Percentiles rank a stretch among this genome's conserved stretches.
Conservation (phyloP, 2,797 vertebrate genomes). For the Tapirus indicus region DNA sequence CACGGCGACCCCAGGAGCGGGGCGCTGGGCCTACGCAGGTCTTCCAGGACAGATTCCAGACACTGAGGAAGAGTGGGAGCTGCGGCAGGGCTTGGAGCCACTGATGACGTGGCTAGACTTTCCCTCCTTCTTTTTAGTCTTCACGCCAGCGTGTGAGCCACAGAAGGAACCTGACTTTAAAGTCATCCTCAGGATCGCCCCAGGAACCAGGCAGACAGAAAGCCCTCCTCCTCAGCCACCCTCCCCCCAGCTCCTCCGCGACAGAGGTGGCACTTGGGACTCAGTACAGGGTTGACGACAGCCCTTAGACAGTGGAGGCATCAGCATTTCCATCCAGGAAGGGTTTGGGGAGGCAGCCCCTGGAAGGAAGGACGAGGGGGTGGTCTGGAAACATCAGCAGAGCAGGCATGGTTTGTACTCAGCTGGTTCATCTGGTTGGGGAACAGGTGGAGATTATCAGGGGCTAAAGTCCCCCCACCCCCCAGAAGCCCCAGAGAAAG, state of each 20-base stretch:
- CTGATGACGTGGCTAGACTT: rapidly evolving
- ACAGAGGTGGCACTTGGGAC: neutral
- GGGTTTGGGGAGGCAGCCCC: too few species aligned
- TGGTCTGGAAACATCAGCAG: neutral
- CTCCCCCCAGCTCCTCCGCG: rapidly evolving
- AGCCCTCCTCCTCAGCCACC: neutral
- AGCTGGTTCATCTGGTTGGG: too few species aligned
- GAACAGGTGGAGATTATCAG: neutral
- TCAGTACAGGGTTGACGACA: neutral
- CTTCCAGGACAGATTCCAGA: neutral
- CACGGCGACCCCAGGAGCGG: neutral
- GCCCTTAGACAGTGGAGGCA: rapidly evolving
- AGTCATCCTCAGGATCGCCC: neutral
- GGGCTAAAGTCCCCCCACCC: neutral
- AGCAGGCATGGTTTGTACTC: neutral
- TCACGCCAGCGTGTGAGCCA: too few species aligned
- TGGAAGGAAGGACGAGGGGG: rapidly evolving
- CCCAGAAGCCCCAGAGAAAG: neutral
- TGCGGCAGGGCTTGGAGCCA: too few species aligned
- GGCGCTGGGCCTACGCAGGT: neutral
- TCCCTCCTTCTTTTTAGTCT: neutral
- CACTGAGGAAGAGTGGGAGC: neutral
- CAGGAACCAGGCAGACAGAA: neutral
- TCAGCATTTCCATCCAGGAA: neutral
- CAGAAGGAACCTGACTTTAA: neutral